A percentile compares a stretch with the other conserved stretches of the same genome.
Evolutionary conservation across 1,140 invertebrate species (phyloP).

Genomic region (Mycetomoellerius zeteki): DNA sequence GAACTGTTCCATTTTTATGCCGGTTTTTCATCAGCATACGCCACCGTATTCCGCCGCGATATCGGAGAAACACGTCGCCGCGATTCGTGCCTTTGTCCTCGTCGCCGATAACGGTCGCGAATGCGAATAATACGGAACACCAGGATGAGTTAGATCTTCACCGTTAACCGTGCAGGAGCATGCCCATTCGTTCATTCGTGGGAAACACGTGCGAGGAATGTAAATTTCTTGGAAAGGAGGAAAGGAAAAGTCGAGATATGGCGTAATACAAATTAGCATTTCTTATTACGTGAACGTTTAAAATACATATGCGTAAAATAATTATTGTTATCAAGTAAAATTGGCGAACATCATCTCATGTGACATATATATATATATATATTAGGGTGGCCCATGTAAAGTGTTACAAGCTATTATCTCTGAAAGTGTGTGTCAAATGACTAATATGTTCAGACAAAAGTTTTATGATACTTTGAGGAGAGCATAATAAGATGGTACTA

Average conservation of each 20-base stretch:
- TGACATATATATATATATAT: no score
- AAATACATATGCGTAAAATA: neutral
- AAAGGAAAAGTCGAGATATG: slow-evolving; percentile 37
- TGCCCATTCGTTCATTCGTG: slow-evolving; percentile 38
- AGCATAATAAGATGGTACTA: no score
- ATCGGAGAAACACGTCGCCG: slow-evolving; percentile 25
- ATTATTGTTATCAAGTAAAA: neutral
- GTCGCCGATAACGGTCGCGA: slow-evolving; percentile 42
- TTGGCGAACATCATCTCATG: neutral
- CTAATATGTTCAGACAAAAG: no score
- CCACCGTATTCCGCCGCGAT: neutral
- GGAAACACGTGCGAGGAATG: slow-evolving; percentile 48
- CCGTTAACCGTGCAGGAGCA: slow-evolving; percentile 45
- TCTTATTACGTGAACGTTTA: neutral
- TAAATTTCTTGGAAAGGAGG: slow-evolving; percentile 28
- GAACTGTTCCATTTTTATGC: slow-evolving; percentile 39
- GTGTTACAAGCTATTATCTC: no score
- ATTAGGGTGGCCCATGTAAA: no score
- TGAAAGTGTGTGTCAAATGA: no score
- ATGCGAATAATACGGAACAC: slow-evolving; percentile 49
- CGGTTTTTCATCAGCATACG: slow-evolving; percentile 23
- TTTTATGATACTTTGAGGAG: no score
- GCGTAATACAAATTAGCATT: neutral
- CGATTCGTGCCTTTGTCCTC: slow-evolving; percentile 39
- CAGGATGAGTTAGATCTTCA: slow-evolving; percentile 49